Base-by-base conservation (phyloP, 2,888 invertebrate species). In the Nymphalis c-album region DNA sequence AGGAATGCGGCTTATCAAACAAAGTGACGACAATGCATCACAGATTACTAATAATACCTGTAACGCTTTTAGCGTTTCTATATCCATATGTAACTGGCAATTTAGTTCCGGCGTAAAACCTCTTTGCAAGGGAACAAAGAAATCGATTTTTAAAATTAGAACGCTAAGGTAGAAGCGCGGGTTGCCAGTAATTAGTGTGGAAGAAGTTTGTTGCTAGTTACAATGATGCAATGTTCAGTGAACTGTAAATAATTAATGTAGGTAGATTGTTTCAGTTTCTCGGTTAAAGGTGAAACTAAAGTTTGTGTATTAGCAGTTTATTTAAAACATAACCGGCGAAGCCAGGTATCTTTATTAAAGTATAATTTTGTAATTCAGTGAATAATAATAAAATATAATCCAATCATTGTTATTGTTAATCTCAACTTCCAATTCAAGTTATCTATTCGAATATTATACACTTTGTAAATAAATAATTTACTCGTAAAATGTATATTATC, bases 1-100 rank as follows among this genome's bases (percentile, higher is more conserved):
- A 87, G 67, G 91, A 91, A 75, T 92, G 92, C 78, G 80, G 83
- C 10, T 64, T 81, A 64, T 72, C 79, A 16, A 83, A 78, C 63
- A 77, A 74, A 53, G 85, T 83, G 17, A 72, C 77, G 16, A 71
- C 71, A 45, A 65, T 70, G 51, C 73, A 78, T 64, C 73, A 77
- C 60, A 83, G 78, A 70, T 48, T 78, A 62, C 45, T 81, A 31
- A 73, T 90, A 68, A 73, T 86, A 60, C 76, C 81, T 74, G 75
- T 82, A 65, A 78, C 79, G 4, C 75, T 83, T 65, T 71, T 85
- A 48, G 74, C 78, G 51, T 83, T 84, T 64, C 63, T 86, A 73
- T 73, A 77, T 51, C 74, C 75, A 13, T 78, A 76, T 70, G 60
- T 77, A 67, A 71, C 74, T 46, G 73, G 73, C 55, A 74, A 77